A percentile compares a stretch with the other conserved stretches of the same genome.
These are phyloP conservation scores for Cheilosia impressa DNA, from an alignment of 2,888 invertebrate genomes.

Conservation along the genomic window DNA sequence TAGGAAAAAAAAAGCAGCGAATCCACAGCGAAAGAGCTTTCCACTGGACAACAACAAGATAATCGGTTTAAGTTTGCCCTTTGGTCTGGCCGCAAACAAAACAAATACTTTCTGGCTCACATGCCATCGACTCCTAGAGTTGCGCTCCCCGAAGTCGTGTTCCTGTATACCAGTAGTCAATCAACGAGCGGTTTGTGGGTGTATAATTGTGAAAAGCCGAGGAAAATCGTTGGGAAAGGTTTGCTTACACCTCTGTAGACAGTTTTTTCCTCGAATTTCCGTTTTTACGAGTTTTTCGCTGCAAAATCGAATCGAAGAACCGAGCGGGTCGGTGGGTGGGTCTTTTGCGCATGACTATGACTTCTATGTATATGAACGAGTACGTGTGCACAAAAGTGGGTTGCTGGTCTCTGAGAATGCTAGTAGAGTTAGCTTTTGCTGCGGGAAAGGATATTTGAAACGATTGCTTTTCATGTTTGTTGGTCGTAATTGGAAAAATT, in stretches of 20 bases:
- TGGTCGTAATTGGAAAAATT: slow-evolving; percentile 4
- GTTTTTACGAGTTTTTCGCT: slow-evolving; percentile 40
- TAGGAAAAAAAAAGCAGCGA: not conserved
- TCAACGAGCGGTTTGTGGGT: slow-evolving; percentile 72
- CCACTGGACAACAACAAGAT: slow-evolving; percentile 71
- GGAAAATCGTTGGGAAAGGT: slow-evolving; percentile 55
- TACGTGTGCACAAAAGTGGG: slow-evolving; percentile 29
- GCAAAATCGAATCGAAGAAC: slow-evolving; percentile 43
- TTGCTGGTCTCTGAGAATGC: slow-evolving; percentile 24
- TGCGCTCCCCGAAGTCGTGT: slow-evolving; percentile 18
- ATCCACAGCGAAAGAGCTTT: slow-evolving; percentile 51
- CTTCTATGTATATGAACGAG: not conserved
- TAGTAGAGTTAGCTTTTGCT: slow-evolving; percentile 20
- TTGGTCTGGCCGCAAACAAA: slow-evolving; percentile 74
- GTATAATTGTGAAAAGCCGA: slow-evolving; percentile 66
- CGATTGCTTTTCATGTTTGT: slow-evolving; percentile 32
- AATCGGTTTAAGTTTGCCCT: slow-evolving; percentile 75
- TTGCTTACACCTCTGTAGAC: slow-evolving; percentile 6
- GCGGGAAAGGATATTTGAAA: slow-evolving; percentile 26
- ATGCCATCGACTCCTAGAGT: slow-evolving; percentile 41
- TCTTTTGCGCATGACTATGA: slow-evolving; percentile 54
- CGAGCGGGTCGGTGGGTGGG: slow-evolving; percentile 1
- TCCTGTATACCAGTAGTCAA: slow-evolving; percentile 50
- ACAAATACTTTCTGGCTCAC: slow-evolving; percentile 73
- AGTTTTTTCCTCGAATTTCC: slow-evolving; percentile 20